These are phyloP conservation scores for Scomber colias DNA, from an alignment of 2,113 vertebrate genomes.

Conservation along the genomic window DNA sequence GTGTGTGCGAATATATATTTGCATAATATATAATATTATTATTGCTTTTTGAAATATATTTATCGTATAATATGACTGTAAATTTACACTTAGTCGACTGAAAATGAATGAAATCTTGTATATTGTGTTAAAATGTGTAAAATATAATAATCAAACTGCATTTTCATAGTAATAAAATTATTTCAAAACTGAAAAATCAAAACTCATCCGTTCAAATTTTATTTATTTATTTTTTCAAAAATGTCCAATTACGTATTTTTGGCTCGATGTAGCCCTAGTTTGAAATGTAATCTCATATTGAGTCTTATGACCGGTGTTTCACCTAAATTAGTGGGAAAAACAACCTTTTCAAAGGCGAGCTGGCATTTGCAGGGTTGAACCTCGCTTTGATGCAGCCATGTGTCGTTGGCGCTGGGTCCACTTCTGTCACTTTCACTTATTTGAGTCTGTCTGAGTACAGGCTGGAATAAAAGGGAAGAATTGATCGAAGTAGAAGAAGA, in stretches of 20 bases:
- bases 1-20: not conserved
- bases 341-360: not conserved
- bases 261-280: not conserved
- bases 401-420: not conserved
- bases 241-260: not conserved
- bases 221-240: not conserved
- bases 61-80: not conserved
- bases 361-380: conserved; percentile 6
- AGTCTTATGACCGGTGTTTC: not conserved
- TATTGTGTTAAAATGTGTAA: not conserved
- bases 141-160: not conserved
- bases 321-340: not conserved
- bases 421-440: conserved; percentile 54
- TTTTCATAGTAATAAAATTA: not conserved
- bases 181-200: not conserved
- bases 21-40: not conserved
- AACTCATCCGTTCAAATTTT: not conserved
- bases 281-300: not conserved
- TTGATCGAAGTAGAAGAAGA: conserved; percentile 36
- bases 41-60: not conserved
- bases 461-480: conserved; percentile 29
- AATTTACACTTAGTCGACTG: not conserved
- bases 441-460: conserved; percentile 40
- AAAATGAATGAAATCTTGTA: not conserved
- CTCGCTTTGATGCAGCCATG: conserved; percentile 20